Evolutionary conservation across 2,888 invertebrate species (phyloP).

Genomic region (Tuta absoluta): DNA sequence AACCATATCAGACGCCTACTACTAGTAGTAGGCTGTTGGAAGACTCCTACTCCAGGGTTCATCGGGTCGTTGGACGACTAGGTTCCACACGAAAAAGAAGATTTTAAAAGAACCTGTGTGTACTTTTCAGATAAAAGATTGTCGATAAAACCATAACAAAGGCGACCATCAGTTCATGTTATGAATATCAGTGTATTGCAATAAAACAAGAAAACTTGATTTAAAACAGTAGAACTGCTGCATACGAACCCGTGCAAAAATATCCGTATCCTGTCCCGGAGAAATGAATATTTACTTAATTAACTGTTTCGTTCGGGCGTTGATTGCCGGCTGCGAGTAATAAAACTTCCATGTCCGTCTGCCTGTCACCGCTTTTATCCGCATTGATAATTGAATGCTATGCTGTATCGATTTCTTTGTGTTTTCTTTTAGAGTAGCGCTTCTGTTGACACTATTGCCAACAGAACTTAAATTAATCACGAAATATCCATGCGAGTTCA

Average conservation of each 20-base stretch:
- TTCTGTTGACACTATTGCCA: background rate
- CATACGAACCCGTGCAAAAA: background rate
- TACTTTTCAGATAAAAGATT: too few relatives aligned
- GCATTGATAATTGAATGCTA: background rate
- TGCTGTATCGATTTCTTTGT: background rate
- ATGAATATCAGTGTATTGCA: too few relatives aligned
- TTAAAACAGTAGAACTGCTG: background rate
- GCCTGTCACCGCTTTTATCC: background rate
- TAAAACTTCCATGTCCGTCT: constrained; percentile 1
- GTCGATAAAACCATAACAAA: too few relatives aligned
- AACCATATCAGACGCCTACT: too few relatives aligned
- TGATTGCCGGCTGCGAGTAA: background rate
- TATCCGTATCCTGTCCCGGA: background rate
- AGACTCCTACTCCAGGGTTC: too few relatives aligned
- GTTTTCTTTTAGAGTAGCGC: background rate
- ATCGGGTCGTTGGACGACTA: too few relatives aligned
- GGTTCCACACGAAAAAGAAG: too few relatives aligned
- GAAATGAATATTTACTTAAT: background rate
- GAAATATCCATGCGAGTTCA: too few relatives aligned
- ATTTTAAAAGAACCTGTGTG: too few relatives aligned
- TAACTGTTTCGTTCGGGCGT: background rate
- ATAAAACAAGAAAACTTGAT: background rate
- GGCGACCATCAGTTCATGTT: too few relatives aligned
- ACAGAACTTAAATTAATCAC: too few relatives aligned
- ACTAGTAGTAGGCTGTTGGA: too few relatives aligned